These are phyloP conservation scores for Ahaetulla prasina DNA, from an alignment of 2,113 vertebrate genomes.

Conservation along the genomic window DNA sequence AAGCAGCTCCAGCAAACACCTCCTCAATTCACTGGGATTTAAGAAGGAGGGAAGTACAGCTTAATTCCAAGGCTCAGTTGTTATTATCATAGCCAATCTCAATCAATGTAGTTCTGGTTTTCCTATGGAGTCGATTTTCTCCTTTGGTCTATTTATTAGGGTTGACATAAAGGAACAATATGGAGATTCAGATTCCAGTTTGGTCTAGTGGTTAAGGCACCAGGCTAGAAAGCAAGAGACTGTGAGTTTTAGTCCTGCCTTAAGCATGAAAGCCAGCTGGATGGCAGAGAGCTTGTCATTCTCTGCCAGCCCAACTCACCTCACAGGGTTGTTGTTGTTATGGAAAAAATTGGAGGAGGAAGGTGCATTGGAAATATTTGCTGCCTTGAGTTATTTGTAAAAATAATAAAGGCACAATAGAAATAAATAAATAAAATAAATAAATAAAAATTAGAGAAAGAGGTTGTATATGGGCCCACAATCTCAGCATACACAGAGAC, in stretches of 20 bases:
- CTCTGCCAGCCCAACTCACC: too few species aligned
- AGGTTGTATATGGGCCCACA: background rate
- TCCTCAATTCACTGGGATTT: background rate
- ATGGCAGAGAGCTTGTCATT: too few species aligned
- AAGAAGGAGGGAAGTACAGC: background rate
- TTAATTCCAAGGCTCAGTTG: background rate
- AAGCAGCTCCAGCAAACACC: background rate
- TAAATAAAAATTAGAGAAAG: background rate
- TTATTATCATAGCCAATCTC: background rate
- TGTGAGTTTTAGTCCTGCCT: too few species aligned
- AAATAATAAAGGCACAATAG: too few species aligned
- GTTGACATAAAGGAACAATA: background rate
- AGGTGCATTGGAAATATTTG: too few species aligned
- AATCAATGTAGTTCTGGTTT: background rate
- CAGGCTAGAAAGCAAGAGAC: too few species aligned
- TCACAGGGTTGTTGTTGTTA: too few species aligned
- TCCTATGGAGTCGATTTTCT: background rate
- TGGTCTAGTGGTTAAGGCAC: too few species aligned
- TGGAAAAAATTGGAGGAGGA: too few species aligned
- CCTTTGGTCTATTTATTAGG: background rate
- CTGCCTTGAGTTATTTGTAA: too few species aligned
- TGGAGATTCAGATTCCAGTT: background rate
- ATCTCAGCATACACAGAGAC: background rate
- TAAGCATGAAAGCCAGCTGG: too few species aligned
- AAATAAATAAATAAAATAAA: too few species aligned